Percentiles rank a stretch among this genome's conserved stretches.
Evolutionary conservation across 2,888 invertebrate species (phyloP).

Genomic region (Encarsia formosa): DNA sequence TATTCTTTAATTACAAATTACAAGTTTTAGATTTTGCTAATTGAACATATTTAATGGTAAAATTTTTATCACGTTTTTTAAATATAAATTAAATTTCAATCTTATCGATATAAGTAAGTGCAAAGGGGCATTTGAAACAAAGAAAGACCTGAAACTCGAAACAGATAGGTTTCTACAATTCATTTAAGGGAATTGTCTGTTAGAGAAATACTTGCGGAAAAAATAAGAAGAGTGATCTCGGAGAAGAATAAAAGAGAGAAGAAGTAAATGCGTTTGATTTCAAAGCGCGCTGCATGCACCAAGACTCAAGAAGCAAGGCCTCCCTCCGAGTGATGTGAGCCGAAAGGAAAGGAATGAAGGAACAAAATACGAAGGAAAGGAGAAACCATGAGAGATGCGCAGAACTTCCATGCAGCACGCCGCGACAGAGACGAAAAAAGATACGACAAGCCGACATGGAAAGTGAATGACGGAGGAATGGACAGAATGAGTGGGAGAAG

Average conservation of each 20-base stretch:
- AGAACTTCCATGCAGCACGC: constrained; percentile 8
- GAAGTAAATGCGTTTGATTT: constrained; percentile 14
- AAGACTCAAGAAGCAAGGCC: too few species aligned
- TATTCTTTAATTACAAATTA: too few species aligned
- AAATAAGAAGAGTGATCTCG: too few species aligned
- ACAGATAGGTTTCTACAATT: too few species aligned
- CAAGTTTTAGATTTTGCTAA: too few species aligned
- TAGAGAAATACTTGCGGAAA: too few species aligned
- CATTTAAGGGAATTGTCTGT: background rate
- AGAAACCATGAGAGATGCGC: constrained; percentile 1
- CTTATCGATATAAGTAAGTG: too few species aligned
- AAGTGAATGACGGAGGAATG: constrained; percentile 15
- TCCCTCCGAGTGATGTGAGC: background rate
- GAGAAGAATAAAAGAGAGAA: background rate
- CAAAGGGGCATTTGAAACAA: too few species aligned
- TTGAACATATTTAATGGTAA: too few species aligned
- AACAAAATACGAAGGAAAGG: constrained; percentile 18
- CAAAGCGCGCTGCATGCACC: constrained; percentile 2
- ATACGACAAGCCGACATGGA: constrained; percentile 20
- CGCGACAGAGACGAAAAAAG: constrained; percentile 20
- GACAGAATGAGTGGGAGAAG: background rate
- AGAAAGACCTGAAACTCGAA: too few species aligned
- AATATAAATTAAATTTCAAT: too few species aligned
- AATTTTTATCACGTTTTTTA: too few species aligned
- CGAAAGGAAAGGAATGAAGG: constrained; percentile 21